A percentile compares a stretch with the other conserved stretches of the same genome.
These are phyloP conservation scores for Parnassius apollo DNA, from an alignment of 2,888 invertebrate genomes.

Conservation along the genomic window DNA sequence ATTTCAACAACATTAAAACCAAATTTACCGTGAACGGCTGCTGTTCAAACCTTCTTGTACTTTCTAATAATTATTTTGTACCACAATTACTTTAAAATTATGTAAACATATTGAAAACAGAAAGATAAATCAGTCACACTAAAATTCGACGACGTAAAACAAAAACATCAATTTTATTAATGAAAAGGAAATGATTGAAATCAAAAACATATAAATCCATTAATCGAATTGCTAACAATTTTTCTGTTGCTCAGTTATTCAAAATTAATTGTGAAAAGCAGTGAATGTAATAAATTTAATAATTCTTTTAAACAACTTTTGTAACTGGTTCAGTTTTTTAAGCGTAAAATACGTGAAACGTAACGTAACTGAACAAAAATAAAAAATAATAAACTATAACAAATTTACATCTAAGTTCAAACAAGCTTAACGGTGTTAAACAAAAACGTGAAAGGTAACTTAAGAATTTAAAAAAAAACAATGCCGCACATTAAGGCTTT, in stretches of 20 bases:
- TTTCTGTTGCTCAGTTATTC: no score
- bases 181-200: neutral
- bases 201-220: conserved; percentile 9
- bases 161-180: conserved; percentile 26
- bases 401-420: conserved; percentile 30
- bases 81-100: no score
- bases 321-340: neutral
- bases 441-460: conserved; percentile 50
- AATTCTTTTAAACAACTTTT: no score
- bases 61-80: no score
- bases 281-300: no score
- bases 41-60: no score
- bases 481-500: conserved; percentile 77
- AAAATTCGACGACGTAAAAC: conserved; percentile 29
- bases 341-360: conserved; percentile 14
- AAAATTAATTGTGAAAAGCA: no score
- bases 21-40: no score
- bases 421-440: conserved; percentile 46
- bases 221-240: no score
- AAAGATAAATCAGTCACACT: conserved; percentile 12
- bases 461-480: conserved; percentile 54
- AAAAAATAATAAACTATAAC: conserved; percentile 31
- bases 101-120: no score
- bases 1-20: no score
- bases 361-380: conserved; percentile 38